Conservation (phyloP, 2,888 invertebrate genomes). For the Lepidonotus clava region DNA sequence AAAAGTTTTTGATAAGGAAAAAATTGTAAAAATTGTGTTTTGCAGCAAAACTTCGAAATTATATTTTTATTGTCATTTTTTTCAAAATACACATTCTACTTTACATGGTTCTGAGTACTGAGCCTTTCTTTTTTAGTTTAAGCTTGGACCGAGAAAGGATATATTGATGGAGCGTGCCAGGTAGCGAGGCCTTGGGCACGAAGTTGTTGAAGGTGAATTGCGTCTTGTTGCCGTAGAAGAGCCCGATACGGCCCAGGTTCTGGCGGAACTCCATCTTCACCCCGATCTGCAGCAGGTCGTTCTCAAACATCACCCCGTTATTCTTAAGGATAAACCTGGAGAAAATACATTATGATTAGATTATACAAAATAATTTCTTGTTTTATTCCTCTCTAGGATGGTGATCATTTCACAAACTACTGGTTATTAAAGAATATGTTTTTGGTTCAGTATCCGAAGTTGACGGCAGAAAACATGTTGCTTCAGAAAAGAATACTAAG, state of each 20-base stretch:
- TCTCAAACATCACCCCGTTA: constrained; percentile 98
- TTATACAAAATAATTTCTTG: background rate
- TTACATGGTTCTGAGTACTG: no score
- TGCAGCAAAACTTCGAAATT: no score
- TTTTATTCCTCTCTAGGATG: no score
- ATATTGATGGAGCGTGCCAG: constrained; percentile 87
- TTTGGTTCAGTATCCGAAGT: no score
- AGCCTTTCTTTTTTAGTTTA: background rate
- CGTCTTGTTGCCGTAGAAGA: constrained; percentile 99
- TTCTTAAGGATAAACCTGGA: constrained; percentile 85
- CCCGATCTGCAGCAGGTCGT: constrained; percentile 96
- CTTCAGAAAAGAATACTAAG: no score
- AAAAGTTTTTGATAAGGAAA: no score
- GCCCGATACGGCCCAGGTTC: constrained; percentile 95
- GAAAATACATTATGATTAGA: background rate
- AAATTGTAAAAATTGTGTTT: no score
- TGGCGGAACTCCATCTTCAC: constrained; percentile 98
- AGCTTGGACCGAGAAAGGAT: constrained; percentile 82
- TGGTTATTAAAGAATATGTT: no score
- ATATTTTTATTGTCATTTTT: no score
- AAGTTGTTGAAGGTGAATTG: constrained; percentile 83
- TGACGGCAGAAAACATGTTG: no score
- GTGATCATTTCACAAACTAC: no score
- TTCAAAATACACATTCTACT: no score
- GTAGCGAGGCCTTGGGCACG: constrained; percentile 87